phyloP scores from a whole-genome alignment of 2,888 invertebrate species.

The Xestobium rufovillosum region DNA sequence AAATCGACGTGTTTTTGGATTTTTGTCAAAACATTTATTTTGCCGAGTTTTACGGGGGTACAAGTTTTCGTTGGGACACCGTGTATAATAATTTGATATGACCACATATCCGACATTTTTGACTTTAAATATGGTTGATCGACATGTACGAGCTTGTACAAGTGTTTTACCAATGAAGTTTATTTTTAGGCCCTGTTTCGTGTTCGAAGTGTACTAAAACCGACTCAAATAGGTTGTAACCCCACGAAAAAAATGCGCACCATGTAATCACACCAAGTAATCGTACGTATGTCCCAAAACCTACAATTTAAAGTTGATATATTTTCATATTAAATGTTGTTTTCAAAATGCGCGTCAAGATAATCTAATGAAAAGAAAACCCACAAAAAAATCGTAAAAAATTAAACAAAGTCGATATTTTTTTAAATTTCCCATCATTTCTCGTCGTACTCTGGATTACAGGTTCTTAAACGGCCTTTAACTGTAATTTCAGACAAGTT shows the following conservation, averaged over 20 bases:
- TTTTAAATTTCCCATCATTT: conserved; percentile 26
- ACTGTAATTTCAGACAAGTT: conserved; percentile 34
- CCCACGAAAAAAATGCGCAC: conserved; percentile 37
- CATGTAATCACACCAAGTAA: conserved; percentile 38
- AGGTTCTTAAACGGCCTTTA: conserved; percentile 34
- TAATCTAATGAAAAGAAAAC: conserved; percentile 40
- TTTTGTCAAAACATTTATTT: too few relatives aligned
- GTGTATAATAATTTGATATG: too few relatives aligned
- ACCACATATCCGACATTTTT: too few relatives aligned
- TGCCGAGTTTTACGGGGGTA: too few relatives aligned
- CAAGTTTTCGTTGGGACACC: too few relatives aligned
- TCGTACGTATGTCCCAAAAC: conserved; percentile 30
- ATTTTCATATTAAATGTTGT: conserved; percentile 60
- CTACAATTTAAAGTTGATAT: conserved; percentile 33
- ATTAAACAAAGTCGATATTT: conserved; percentile 15
- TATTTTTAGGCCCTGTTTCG: too few relatives aligned
- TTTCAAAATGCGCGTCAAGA: conserved; percentile 54
- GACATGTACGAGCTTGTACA: too few relatives aligned
- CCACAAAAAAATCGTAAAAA: conserved; percentile 26
- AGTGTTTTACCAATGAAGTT: too few relatives aligned
- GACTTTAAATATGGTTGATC: too few relatives aligned
- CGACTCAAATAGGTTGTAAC: too few relatives aligned
- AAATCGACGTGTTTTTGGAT: too few relatives aligned
- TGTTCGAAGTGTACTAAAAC: too few relatives aligned
- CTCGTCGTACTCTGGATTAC: conserved; percentile 36